phyloP scores from a whole-genome alignment of 2,888 invertebrate genomes.

The Embidobia sp. region DNA sequence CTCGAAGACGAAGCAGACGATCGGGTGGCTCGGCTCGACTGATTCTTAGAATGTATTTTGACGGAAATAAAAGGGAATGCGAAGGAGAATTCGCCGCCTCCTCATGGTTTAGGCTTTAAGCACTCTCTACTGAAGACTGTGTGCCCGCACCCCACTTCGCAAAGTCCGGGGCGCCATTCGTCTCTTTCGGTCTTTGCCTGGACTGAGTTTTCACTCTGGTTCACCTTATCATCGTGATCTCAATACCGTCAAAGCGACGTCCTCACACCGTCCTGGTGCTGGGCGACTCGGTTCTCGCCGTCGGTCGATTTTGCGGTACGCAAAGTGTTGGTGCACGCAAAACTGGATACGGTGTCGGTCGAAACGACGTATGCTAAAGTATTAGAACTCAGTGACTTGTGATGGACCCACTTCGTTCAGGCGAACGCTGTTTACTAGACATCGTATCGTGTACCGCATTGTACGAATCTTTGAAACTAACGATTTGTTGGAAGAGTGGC shows the following conservation, averaged over 20 bases:
- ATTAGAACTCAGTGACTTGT: constrained; percentile 49
- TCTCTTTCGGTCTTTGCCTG: background rate
- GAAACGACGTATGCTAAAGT: constrained; percentile 26
- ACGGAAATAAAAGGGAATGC: constrained; percentile 59
- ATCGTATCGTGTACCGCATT: too few species aligned
- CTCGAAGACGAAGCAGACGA: constrained; percentile 40
- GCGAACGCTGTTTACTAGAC: too few species aligned
- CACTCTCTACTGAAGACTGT: constrained; percentile 16
- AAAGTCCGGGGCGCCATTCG: too few species aligned
- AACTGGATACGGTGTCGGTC: too few species aligned
- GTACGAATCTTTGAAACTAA: background rate
- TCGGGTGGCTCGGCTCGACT: constrained; percentile 74
- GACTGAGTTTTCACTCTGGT: constrained; percentile 26
- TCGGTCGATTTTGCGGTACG: background rate
- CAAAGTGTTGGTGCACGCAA: too few species aligned
- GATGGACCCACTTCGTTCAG: constrained; percentile 5
- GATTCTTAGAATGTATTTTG: constrained; percentile 80
- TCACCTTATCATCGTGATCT: constrained; percentile 45
- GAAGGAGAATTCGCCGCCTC: constrained; percentile 12
- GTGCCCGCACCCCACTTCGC: too few species aligned
- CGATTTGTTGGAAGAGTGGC: background rate
- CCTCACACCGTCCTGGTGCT: background rate
- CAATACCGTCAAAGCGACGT: constrained; percentile 21
- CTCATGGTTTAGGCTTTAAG: constrained; percentile 35
- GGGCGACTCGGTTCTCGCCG: background rate